phyloP scores from a whole-genome alignment of 2,113 vertebrate species.

The Conger conger region DNA sequence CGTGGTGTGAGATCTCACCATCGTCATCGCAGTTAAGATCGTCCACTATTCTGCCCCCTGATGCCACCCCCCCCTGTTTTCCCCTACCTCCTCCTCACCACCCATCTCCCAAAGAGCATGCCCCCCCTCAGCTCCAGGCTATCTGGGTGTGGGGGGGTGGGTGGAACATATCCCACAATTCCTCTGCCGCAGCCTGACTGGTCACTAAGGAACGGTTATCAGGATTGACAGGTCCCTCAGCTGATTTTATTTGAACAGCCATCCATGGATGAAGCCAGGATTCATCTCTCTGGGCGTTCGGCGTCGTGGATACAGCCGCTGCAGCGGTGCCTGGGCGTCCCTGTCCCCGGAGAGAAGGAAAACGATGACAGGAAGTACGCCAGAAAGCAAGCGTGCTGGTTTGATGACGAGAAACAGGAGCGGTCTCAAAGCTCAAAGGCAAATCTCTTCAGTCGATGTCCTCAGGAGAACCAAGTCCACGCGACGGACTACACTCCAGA shows the following conservation, averaged over 20 bases:
- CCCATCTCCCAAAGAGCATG: background rate
- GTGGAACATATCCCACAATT: background rate
- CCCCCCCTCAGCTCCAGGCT: background rate
- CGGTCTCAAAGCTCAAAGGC: no score
- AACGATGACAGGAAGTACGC: no score
- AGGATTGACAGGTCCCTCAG: background rate
- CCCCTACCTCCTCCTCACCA: background rate
- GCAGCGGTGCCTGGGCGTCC: no score
- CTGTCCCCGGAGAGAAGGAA: no score
- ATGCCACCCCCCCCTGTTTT: background rate
- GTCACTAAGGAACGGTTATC: constrained; percentile 1
- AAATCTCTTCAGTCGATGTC: no score
- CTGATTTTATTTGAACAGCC: background rate
- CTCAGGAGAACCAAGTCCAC: no score
- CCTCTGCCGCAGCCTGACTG: background rate
- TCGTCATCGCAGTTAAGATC: background rate
- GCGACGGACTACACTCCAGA: no score
- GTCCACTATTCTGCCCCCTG: background rate
- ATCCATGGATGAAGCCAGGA: background rate
- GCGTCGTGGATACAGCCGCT: no score
- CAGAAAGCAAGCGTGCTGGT: no score
- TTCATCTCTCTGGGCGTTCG: background rate
- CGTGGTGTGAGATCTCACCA: background rate
- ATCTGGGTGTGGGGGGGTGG: background rate
- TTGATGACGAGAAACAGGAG: no score